phyloP scores from a whole-genome alignment of 1,140 invertebrate genomes.

The Eurosta solidaginis region DNA sequence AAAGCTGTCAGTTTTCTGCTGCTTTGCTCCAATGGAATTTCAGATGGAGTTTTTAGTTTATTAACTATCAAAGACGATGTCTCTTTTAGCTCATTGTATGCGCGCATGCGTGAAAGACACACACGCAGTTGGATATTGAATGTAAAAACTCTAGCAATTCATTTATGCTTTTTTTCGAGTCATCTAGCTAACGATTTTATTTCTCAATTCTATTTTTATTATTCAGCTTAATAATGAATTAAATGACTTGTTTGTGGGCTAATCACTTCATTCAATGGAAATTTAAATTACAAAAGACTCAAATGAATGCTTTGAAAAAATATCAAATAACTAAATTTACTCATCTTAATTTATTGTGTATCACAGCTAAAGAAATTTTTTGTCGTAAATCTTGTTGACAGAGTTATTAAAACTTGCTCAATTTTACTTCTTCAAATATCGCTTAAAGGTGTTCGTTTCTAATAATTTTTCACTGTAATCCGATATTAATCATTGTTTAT shows the following conservation, averaged over 20 bases:
- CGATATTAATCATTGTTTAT: conserved; percentile 18
- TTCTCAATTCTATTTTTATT: neutral
- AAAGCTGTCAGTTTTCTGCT: neutral
- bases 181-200: too few relatives aligned
- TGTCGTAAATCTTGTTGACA: conserved; percentile 19
- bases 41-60: neutral
- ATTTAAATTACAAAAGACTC: neutral
- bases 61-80: neutral
- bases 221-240: neutral
- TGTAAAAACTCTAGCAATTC: neutral
- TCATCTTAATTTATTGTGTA: neutral
- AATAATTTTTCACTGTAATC: neutral
- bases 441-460: neutral
- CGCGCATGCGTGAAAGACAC: neutral
- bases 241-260: neutral
- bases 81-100: neutral
- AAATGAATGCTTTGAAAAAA: neutral
- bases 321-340: conserved; percentile 4
- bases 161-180: neutral
- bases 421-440: neutral
- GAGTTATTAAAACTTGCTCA: neutral
- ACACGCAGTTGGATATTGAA: neutral
- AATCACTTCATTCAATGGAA: neutral
- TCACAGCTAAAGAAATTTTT: neutral
- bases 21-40: neutral